Conservation (phyloP, 2,888 invertebrate genomes). For the Chrysolina oricalcia region DNA sequence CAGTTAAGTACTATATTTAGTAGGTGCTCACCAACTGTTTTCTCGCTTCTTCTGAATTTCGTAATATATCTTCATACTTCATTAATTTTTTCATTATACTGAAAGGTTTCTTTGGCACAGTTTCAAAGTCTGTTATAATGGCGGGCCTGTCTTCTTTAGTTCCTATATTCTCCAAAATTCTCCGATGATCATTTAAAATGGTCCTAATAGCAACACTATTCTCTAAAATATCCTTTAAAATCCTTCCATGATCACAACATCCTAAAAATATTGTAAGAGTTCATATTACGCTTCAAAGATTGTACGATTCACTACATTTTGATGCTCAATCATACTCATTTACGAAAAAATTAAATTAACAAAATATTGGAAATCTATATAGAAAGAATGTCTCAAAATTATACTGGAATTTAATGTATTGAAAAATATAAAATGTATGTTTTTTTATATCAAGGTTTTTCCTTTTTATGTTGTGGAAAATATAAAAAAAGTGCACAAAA, state of each 20-base stretch:
- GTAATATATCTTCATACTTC: constrained; percentile 28
- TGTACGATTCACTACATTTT: constrained; percentile 23
- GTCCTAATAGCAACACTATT: constrained; percentile 31
- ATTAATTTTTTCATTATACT: constrained; percentile 31
- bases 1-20: constrained; percentile 24
- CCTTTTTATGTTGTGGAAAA: constrained; percentile 6
- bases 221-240: constrained; percentile 31
- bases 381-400: constrained; percentile 19
- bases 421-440: constrained; percentile 31
- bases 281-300: background rate
- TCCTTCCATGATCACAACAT: constrained; percentile 31
- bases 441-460: constrained; percentile 19
- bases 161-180: constrained; percentile 31
- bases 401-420: constrained; percentile 21
- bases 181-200: constrained; percentile 29
- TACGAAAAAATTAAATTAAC: background rate
- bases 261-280: constrained; percentile 25
- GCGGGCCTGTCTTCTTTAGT: constrained; percentile 20
- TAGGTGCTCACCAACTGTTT: constrained; percentile 27
- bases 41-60: constrained; percentile 29
- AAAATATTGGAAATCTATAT: constrained; percentile 29
- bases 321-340: background rate
- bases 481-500: constrained; percentile 2
- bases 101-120: constrained; percentile 30
- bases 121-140: constrained; percentile 33